Base-by-base conservation (phyloP, 1,140 invertebrate species). In the Mercenaria mercenaria region DNA sequence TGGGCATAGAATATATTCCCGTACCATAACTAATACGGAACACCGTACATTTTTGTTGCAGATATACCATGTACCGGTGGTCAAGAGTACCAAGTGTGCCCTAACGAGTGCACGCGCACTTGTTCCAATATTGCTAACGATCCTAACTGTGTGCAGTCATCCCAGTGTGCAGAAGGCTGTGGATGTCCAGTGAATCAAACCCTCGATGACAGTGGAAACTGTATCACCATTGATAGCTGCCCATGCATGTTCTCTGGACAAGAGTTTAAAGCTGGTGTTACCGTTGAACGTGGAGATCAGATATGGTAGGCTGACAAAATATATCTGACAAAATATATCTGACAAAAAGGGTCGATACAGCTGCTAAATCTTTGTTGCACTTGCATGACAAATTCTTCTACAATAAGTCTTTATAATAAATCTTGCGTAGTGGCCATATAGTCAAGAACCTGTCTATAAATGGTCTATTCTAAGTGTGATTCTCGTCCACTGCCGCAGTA, bases 131-230 rank as follows among this genome's bases (percentile, higher is more conserved):
- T 98, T 29, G 95, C 96, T 2, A 95, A 93, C 32, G 93, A 95
- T 61, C 93, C 95, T 1, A 91, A 93, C 50, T 98, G 97, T 94
- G 96, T 95, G 61, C 96, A 97, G 83, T 23, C 92, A 39, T 56
- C 96, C 96, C 96, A 96, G 50, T 99, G 98, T 93, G 97, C 98
- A 0, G 98, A 99, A 95, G 98, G 98, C 0, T 99, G 98, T 95
- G 98, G 98, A 88, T 99, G 98, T 95, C 98, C 98, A 0, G 95
- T 96, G 67, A 98, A 98, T 26, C 96, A 97, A 94, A 97, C 98
- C 0, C 95, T 99, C 37, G 94, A 96, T 91, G 97, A 98, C 89
- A 96, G 97, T 11, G 97, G 97, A 15, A 96, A 97, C 76, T 99
- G 98, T 94, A 97, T 99, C 43, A 97, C 97, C 0, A 97, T 98